These are phyloP conservation scores for Xyliphius kryptos DNA, from an alignment of 2,113 vertebrate genomes.

Conservation along the genomic window DNA sequence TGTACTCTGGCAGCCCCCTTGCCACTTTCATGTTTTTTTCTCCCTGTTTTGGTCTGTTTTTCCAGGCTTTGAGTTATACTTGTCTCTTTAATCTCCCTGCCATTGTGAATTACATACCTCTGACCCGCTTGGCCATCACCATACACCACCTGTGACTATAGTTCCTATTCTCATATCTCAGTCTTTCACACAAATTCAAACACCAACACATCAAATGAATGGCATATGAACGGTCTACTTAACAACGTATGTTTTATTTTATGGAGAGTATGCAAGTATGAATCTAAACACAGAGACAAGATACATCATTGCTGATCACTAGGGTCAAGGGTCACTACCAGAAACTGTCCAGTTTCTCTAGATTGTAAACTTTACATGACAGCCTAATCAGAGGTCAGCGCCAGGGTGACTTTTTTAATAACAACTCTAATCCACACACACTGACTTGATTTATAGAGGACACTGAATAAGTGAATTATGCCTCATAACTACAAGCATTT, in stretches of 20 bases:
- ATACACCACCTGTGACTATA: too few species aligned
- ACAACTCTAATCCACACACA: slow-evolving; percentile 13
- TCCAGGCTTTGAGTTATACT: slow-evolving; percentile 59
- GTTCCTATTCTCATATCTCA: too few species aligned
- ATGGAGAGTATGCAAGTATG: neutral
- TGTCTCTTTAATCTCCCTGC: slow-evolving; percentile 57
- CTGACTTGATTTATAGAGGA: slow-evolving; percentile 2
- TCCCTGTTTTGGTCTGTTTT: slow-evolving; percentile 55
- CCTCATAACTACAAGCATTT: neutral
- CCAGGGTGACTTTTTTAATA: slow-evolving; percentile 15
- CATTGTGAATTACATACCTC: slow-evolving; percentile 41
- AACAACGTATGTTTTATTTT: too few species aligned
- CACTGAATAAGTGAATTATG: slow-evolving; percentile 16
- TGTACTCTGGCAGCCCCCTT: too few species aligned
- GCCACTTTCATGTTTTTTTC: slow-evolving; percentile 25
- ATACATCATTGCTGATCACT: slow-evolving; percentile 4
- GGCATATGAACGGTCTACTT: slow-evolving; percentile 21
- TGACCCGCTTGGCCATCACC: slow-evolving; percentile 8
- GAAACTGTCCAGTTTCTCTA: slow-evolving; percentile 10
- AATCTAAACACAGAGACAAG: neutral
- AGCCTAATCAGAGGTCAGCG: slow-evolving; percentile 22
- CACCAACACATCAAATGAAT: slow-evolving; percentile 18
- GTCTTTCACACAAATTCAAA: slow-evolving; percentile 32
- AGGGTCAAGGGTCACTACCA: slow-evolving; percentile 20
- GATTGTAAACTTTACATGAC: slow-evolving; percentile 14